Conservation (phyloP, 2,888 invertebrate genomes). For the Crossocerus cetratus region DNA sequence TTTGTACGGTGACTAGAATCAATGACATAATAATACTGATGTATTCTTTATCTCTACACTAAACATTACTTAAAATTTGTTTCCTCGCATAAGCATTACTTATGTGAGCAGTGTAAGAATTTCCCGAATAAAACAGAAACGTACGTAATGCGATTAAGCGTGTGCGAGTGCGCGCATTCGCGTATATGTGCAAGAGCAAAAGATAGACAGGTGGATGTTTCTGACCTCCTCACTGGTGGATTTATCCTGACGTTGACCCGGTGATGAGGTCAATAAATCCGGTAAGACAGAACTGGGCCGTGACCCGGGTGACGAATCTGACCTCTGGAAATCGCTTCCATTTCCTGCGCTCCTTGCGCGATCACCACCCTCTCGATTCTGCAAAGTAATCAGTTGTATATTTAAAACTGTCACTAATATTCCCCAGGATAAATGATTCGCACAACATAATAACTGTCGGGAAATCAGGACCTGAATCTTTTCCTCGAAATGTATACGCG, state of each 20-base stretch:
- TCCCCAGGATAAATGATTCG: background rate
- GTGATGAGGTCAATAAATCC: constrained; percentile 94
- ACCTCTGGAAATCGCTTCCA: constrained; percentile 79
- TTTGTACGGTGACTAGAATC: background rate
- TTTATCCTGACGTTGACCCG: constrained; percentile 92
- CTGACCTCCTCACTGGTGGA: constrained; percentile 97
- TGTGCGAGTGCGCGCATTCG: constrained; percentile 30
- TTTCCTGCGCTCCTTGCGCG: constrained; percentile 77
- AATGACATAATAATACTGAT: background rate
- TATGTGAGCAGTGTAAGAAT: background rate
- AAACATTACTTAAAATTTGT: too few relatives aligned
- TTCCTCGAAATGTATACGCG: background rate
- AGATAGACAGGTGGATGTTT: constrained; percentile 29
- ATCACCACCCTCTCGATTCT: constrained; percentile 73
- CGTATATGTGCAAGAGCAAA: constrained; percentile 6
- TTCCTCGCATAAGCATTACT: too few relatives aligned
- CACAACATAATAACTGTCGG: constrained; percentile 14
- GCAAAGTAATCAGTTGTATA: constrained; percentile 57
- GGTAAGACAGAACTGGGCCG: constrained; percentile 96
- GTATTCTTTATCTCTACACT: too few relatives aligned
- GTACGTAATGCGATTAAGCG: constrained; percentile 6
- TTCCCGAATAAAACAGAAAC: background rate
- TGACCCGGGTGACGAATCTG: constrained; percentile 80
- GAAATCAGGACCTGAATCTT: constrained; percentile 41
- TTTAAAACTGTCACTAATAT: background rate